A percentile compares a stretch with the other conserved stretches of the same genome.
phyloP scores from a whole-genome alignment of 2,113 vertebrate species.

The Campylomormyrus numenius region DNA sequence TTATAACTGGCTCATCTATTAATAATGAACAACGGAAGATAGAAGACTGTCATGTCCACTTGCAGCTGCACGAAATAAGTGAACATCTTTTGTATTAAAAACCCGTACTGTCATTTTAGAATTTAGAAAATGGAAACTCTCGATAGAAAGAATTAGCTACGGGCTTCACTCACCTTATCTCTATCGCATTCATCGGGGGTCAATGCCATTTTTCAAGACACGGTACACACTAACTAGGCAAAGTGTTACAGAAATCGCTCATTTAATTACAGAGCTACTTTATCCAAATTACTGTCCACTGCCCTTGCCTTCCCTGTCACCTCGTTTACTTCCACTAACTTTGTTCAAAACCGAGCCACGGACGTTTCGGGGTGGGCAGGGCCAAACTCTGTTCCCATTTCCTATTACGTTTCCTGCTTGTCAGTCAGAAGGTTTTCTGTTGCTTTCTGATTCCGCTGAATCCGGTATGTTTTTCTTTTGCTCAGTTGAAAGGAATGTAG shows the following conservation, averaged over 20 bases:
- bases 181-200: constrained; percentile 44
- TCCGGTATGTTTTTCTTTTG: neutral
- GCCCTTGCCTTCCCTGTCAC: constrained; percentile 14
- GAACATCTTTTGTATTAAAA: neutral
- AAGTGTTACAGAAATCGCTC: neutral
- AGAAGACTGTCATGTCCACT: neutral
- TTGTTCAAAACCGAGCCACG: constrained; percentile 15
- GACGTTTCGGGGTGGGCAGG: constrained; percentile 9
- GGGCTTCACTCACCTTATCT: constrained; percentile 8
- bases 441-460: neutral
- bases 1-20: neutral
- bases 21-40: neutral
- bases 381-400: neutral
- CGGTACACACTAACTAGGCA: constrained; percentile 18
- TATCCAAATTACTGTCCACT: neutral
- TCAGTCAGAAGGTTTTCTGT: constrained; percentile 12
- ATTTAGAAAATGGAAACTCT: neutral
- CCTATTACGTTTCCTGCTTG: constrained; percentile 9
- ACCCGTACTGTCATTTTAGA: neutral
- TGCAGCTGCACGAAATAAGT: neutral
- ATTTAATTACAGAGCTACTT: neutral
- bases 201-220: constrained; percentile 49
- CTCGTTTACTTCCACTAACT: constrained; percentile 17
- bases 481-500: constrained; percentile 7
- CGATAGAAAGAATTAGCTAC: neutral